phyloP scores from a whole-genome alignment of 2,113 vertebrate species.

The Datnioides undecimradiatus region DNA sequence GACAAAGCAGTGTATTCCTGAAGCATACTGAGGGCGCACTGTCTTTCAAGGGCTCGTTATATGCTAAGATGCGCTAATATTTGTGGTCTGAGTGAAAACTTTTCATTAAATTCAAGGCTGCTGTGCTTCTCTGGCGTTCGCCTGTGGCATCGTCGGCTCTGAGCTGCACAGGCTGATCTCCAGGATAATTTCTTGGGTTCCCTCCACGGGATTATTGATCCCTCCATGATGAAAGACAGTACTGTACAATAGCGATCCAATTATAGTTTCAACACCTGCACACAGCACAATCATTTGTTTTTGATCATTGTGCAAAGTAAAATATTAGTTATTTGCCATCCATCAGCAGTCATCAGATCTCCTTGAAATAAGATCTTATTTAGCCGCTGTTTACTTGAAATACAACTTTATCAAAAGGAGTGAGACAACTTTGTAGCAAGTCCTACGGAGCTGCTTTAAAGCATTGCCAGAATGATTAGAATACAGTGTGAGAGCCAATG shows the following conservation, averaged over 20 bases:
- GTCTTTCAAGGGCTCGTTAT: slow-evolving; percentile 66
- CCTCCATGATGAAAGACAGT: slow-evolving; percentile 72
- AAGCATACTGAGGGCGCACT: slow-evolving; percentile 30
- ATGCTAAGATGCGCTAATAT: slow-evolving; percentile 63
- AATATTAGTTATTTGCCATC: slow-evolving; percentile 56
- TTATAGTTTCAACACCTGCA: slow-evolving; percentile 68
- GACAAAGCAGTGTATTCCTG: slow-evolving; percentile 58
- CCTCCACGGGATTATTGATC: slow-evolving; percentile 78
- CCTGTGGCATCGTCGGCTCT: slow-evolving; percentile 59
- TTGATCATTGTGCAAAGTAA: slow-evolving; percentile 65
- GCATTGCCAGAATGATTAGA: neutral
- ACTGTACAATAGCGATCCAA: slow-evolving; percentile 65
- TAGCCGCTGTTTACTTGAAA: slow-evolving; percentile 25
- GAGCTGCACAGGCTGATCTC: slow-evolving; percentile 68
- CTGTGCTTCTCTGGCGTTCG: slow-evolving; percentile 46
- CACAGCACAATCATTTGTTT: slow-evolving; percentile 69
- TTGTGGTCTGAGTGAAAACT: slow-evolving; percentile 54
- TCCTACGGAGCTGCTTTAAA: slow-evolving; percentile 3
- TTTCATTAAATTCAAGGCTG: slow-evolving; percentile 75
- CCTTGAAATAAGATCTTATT: slow-evolving; percentile 23
- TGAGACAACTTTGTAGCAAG: neutral
- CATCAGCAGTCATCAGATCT: slow-evolving; percentile 44
- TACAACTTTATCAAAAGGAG: slow-evolving; percentile 20
- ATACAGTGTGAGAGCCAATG: slow-evolving; percentile 7
- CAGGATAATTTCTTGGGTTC: slow-evolving; percentile 70